Percentiles rank a stretch among this genome's conserved stretches.
These are phyloP conservation scores for Odontomachus brunneus DNA, from an alignment of 1,140 invertebrate genomes.

Conservation along the genomic window DNA sequence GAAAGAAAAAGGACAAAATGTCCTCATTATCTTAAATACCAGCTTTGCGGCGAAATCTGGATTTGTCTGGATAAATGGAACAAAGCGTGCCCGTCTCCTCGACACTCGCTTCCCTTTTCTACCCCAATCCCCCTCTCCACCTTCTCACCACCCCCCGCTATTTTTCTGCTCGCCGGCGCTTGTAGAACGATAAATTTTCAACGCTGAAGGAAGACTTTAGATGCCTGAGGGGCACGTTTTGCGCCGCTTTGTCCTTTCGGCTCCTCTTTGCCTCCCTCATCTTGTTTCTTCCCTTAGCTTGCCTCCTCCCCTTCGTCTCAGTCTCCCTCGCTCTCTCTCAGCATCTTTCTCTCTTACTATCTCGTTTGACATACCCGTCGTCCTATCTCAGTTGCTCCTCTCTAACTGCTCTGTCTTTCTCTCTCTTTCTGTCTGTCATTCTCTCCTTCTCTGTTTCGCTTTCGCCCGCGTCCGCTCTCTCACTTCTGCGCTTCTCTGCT, in stretches of 20 bases:
- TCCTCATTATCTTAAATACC: constrained; percentile 68
- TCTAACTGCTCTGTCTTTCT: constrained; percentile 38
- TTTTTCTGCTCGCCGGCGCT: constrained; percentile 55
- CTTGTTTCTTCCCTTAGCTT: constrained; percentile 44
- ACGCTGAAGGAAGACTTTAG: constrained; percentile 58
- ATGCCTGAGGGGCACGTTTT: constrained; percentile 71
- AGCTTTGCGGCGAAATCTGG: constrained; percentile 63
- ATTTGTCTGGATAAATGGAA: constrained; percentile 42
- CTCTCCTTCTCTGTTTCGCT: not conserved
- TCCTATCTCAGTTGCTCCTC: constrained; percentile 58
- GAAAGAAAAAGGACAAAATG: constrained; percentile 41
- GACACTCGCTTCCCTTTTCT: constrained; percentile 4
- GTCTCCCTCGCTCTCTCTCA: constrained; percentile 46
- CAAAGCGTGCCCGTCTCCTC: constrained; percentile 6
- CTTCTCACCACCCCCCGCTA: constrained; percentile 14
- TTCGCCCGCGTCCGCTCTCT: not conserved
- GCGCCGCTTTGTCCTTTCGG: constrained; percentile 75
- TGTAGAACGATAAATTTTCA: constrained; percentile 65
- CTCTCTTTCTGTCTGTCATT: constrained; percentile 9
- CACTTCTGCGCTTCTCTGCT: constrained; percentile 47
- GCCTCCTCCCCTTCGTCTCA: constrained; percentile 13
- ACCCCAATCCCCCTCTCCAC: too few relatives aligned
- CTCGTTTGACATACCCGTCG: constrained; percentile 4
- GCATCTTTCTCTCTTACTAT: constrained; percentile 11
- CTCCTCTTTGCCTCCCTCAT: constrained; percentile 61